Conservation (phyloP, 2,888 invertebrate species). For the Colletes collaris region DNA sequence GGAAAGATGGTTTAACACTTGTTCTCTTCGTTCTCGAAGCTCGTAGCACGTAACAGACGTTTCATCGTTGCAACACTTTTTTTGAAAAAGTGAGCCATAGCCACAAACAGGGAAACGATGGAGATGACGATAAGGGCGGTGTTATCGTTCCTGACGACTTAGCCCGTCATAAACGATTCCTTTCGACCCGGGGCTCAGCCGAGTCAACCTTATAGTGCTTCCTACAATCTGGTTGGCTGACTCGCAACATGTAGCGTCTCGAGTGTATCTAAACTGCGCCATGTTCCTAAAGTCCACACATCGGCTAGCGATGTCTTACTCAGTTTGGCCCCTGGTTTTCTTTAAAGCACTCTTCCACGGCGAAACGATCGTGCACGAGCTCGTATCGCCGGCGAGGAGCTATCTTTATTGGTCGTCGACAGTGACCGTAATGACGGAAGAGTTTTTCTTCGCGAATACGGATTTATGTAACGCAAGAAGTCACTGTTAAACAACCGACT, state of each 20-base stretch:
- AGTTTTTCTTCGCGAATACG: neutral
- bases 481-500: neutral
- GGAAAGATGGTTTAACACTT: no score
- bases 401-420: conserved; percentile 34
- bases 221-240: conserved; percentile 64
- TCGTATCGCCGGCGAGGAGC: conserved; percentile 6
- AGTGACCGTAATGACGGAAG: neutral
- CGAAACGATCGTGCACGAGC: conserved; percentile 20
- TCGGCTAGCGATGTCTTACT: conserved; percentile 21
- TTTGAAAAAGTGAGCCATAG: conserved; percentile 39
- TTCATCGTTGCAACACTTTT: conserved; percentile 21
- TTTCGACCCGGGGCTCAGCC: conserved; percentile 52
- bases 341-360: conserved; percentile 8
- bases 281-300: conserved; percentile 27
- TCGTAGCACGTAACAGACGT: neutral
- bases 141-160: conserved; percentile 72
- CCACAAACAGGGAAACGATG: conserved; percentile 68
- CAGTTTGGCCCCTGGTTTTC: conserved; percentile 7
- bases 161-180: conserved; percentile 77
- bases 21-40: neutral
- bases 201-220: conserved; percentile 76
- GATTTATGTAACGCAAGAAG: neutral
- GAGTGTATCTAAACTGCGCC: conserved; percentile 68
- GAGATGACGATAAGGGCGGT: conserved; percentile 49
- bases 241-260: conserved; percentile 63